Conservation (phyloP, 2,888 invertebrate genomes). For the Gerris lacustris region DNA sequence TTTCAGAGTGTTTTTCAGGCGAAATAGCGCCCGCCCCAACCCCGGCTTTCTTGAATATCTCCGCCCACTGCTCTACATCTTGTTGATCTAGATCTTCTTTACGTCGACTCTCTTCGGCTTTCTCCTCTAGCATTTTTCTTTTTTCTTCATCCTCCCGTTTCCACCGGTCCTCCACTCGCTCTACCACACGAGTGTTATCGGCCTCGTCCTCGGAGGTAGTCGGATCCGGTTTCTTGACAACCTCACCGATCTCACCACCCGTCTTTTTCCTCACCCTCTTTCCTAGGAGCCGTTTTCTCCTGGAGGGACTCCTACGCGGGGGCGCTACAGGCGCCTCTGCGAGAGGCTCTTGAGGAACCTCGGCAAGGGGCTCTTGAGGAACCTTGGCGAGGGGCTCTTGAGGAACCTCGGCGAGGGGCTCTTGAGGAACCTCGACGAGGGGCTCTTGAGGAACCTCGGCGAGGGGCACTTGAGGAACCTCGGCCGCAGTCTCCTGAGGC, state of each 20-base stretch:
- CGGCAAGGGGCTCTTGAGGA: neutral
- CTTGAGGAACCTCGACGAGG: neutral
- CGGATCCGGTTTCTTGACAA: conserved; percentile 35
- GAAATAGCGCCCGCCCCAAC: neutral
- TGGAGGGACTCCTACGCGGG: conserved; percentile 30
- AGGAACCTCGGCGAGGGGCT: neutral
- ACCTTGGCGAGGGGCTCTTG: neutral
- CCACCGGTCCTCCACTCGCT: neutral
- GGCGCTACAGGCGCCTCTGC: conserved; percentile 39
- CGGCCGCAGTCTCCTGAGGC: too few species aligned
- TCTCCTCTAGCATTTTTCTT: conserved; percentile 27
- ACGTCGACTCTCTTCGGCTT: conserved; percentile 30
- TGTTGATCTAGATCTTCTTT: neutral
- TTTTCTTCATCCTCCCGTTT: conserved; percentile 6
- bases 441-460: neutral
- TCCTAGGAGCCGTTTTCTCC: conserved; percentile 33
- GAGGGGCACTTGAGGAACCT: neutral
- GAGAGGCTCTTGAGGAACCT: neutral
- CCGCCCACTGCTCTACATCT: neutral
- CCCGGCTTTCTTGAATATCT: neutral
- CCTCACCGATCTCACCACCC: conserved; percentile 7
- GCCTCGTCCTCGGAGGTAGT: conserved; percentile 23
- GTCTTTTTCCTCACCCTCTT: conserved; percentile 23
- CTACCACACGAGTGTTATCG: conserved; percentile 22
- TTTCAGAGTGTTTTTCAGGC: neutral